Evolutionary conservation across 2,113 vertebrate genomes (phyloP), one percentile per base, ranked within the genome.

Genomic region (Aphyosemion australe): DNA sequence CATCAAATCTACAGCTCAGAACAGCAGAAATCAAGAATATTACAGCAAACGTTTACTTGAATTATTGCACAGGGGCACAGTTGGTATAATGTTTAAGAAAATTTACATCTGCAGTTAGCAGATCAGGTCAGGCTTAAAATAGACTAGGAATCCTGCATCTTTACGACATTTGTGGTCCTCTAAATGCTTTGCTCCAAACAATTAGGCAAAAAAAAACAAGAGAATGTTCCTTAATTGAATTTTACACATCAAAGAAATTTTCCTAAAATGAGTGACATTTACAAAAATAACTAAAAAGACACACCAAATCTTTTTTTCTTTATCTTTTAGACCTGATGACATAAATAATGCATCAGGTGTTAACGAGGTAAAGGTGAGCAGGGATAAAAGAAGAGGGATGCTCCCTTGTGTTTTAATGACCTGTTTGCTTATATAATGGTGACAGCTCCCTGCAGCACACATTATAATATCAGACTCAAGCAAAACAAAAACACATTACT

Each of bases 391-490:
- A 45, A 47, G 31, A 48, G 50, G 43, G 19, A 37, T 31, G 37
- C 12, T 60, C 2, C 8, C 2, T 41, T 41, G 39, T 5, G 0
- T 26, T 57, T 42, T 45, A 19, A 64, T 66, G 63, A 71, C 34
- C 56, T 57, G 64, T 67, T 21, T 48, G 56, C 15, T 41, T 31
- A n/a, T 26, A 31, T n/a, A 42, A 18, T 4, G 31, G 16, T 53
- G 80, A 68, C 67, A 69, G 31, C 42, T 57, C 63, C 19, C 63
- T 62, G 51, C 31, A 1, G 57, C 73, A 80, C 61, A 34, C 12
- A 31, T 65, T 21, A 63, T 54, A 65, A 69, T 2, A 26, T 26
- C 3, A 26, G 26, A 26, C 26, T 26, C 26, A 26, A 26, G 5
- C 43, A 8, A 43, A 46, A 50, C 12, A 52, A 53, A 77, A 62